These are phyloP conservation scores for Palythoa grandiflora DNA, from an alignment of 92 coral and sea anemone genomes.

Conservation along the genomic window DNA sequence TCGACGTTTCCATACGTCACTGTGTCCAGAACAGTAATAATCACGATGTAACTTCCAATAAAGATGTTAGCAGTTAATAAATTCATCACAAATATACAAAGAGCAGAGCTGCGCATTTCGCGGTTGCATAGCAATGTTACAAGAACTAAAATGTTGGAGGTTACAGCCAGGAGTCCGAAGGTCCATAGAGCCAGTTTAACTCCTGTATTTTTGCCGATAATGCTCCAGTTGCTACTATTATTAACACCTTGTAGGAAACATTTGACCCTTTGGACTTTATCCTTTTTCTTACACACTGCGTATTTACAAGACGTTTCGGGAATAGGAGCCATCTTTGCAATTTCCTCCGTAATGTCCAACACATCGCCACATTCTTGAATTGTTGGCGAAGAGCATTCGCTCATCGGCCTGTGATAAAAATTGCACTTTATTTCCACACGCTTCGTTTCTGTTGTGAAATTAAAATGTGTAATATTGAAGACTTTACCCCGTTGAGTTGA, in stretches of 20 bases:
- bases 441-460: conserved; percentile 50
- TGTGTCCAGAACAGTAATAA: conserved; percentile 79
- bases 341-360: conserved; percentile 69
- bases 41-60: conserved; percentile 79
- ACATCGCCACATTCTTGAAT: conserved; percentile 70
- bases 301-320: conserved; percentile 70
- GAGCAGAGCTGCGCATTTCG: conserved; percentile 79
- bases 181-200: conserved; percentile 91
- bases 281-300: conserved; percentile 77
- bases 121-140: conserved; percentile 79
- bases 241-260: conserved; percentile 54
- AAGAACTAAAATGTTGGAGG: conserved; percentile 80
- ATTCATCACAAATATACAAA: conserved; percentile 89
- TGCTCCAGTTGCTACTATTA: conserved; percentile 70
- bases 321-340: conserved; percentile 63
- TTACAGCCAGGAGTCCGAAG: conserved; percentile 86
- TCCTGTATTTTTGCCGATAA: conserved; percentile 86
- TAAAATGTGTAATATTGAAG: conserved; percentile 23
- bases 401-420: conserved; percentile 73
- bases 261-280: conserved; percentile 54
- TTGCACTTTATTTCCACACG: conserved; percentile 79
- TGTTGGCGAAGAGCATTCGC: conserved; percentile 63
- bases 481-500: conserved; percentile 46
- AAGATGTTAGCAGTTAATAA: conserved; percentile 79
- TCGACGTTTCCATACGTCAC: conserved; percentile 79